Percentiles rank a stretch among this genome's conserved stretches.
These are phyloP conservation scores for Colossoma macropomum DNA, from an alignment of 2,113 vertebrate species.

Conservation along the genomic window DNA sequence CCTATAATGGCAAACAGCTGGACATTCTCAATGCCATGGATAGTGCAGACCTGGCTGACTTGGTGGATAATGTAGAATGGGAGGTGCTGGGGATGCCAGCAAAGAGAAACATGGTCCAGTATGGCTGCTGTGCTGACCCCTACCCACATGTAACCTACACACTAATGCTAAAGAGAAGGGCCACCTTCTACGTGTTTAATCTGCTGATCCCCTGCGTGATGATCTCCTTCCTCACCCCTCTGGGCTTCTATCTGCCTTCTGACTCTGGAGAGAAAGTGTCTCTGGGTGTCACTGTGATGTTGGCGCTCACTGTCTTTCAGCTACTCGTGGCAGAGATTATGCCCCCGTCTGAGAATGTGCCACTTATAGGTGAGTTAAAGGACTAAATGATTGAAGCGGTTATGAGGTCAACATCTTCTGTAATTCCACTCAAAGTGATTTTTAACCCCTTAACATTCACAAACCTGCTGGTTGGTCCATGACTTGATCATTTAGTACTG, in stretches of 20 bases:
- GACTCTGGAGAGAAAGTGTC: constrained; percentile 91
- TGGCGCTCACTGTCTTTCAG: constrained; percentile 86
- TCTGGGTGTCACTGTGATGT: constrained; percentile 82
- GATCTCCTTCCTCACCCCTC: constrained; percentile 89
- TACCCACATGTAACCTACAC: constrained; percentile 92
- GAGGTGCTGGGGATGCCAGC: constrained; percentile 90
- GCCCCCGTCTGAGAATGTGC: constrained; percentile 83
- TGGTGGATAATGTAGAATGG: constrained; percentile 93
- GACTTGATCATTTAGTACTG: too few species aligned
- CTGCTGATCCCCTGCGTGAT: constrained; percentile 90
- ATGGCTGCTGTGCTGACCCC: constrained; percentile 91
- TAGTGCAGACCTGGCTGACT: constrained; percentile 82
- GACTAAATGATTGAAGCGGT: neutral
- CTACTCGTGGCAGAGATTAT: constrained; percentile 85
- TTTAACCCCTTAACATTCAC: too few species aligned
- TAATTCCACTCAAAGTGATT: too few species aligned
- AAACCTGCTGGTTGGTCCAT: too few species aligned
- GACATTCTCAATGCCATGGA: constrained; percentile 80
- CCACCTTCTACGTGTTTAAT: constrained; percentile 92
- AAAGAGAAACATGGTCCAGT: constrained; percentile 83
- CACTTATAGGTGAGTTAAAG: constrained; percentile 85
- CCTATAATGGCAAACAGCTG: constrained; percentile 90
- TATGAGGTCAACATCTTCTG: too few species aligned
- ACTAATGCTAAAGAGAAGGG: constrained; percentile 83
- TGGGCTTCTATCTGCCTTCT: constrained; percentile 90